These are phyloP conservation scores for Pristionchus maxplancki DNA, from an alignment of 2,888 invertebrate genomes.

Conservation along the genomic window DNA sequence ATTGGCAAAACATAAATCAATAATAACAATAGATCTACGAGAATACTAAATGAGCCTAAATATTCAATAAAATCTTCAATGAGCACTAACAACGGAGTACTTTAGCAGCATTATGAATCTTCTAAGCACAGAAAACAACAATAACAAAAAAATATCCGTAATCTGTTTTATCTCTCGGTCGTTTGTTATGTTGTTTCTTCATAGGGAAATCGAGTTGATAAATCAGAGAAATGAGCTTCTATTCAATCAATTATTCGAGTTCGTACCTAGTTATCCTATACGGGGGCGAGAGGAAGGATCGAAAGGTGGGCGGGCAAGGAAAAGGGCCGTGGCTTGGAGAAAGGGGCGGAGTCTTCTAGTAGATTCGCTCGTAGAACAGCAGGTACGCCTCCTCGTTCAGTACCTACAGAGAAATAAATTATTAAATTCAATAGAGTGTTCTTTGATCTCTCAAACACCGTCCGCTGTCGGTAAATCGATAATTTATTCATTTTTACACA, in stretches of 20 bases:
- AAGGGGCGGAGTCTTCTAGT: slow-evolving; percentile 27
- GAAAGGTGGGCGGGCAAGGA: neutral
- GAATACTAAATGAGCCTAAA: neutral
- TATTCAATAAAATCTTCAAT: too few species aligned
- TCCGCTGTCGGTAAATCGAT: too few species aligned
- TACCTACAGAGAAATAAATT: neutral
- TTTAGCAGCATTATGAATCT: neutral
- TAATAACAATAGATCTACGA: neutral
- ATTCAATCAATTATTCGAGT: neutral
- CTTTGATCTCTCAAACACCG: too few species aligned
- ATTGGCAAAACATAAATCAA: neutral
- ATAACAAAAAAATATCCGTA: neutral
- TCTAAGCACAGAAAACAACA: neutral
- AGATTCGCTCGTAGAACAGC: slow-evolving; percentile 93
- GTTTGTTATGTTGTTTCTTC: neutral
- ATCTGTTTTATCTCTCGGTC: neutral
- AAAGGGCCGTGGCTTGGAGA: neutral
- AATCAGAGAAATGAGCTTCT: neutral
- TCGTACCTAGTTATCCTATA: neutral
- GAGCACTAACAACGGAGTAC: neutral
- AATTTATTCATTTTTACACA: too few species aligned
- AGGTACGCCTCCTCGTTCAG: slow-evolving; percentile 91
- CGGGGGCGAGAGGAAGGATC: too few species aligned
- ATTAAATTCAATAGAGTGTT: neutral
- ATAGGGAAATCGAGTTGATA: neutral